Evolutionary conservation across 2,113 vertebrate species (phyloP).

Genomic region (Aegotheles bennettii): DNA sequence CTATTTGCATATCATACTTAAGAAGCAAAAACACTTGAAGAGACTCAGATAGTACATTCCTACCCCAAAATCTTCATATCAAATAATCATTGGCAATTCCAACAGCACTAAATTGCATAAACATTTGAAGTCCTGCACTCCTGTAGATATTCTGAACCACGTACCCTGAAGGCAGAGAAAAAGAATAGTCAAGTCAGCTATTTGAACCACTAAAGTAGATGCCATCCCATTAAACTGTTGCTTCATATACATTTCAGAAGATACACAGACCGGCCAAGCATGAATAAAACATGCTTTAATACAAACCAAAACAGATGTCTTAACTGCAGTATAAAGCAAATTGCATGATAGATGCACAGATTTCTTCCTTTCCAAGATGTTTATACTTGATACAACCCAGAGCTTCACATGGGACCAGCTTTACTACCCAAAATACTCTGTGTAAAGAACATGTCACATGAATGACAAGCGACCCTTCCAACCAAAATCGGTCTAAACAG

Average conservation of each 20-base stretch:
- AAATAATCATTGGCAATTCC: neutral
- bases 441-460: neutral
- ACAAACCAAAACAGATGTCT: neutral
- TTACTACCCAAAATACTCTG: neutral
- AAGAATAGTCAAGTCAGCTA: neutral
- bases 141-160: neutral
- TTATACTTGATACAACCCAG: neutral
- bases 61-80: neutral
- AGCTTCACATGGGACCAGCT: neutral
- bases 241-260: neutral
- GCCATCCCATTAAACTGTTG: neutral
- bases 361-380: neutral
- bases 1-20: neutral
- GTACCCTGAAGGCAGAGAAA: neutral
- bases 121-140: neutral
- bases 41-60: neutral
- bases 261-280: neutral
- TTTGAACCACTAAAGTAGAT: neutral
- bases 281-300: neutral
- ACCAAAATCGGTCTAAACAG: neutral
- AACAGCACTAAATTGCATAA: neutral
- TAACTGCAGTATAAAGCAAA: neutral
- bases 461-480: neutral
- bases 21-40: neutral
- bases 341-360: neutral